Evolutionary conservation across 2,113 vertebrate species (phyloP).

Genomic region (Natator depressus): DNA sequence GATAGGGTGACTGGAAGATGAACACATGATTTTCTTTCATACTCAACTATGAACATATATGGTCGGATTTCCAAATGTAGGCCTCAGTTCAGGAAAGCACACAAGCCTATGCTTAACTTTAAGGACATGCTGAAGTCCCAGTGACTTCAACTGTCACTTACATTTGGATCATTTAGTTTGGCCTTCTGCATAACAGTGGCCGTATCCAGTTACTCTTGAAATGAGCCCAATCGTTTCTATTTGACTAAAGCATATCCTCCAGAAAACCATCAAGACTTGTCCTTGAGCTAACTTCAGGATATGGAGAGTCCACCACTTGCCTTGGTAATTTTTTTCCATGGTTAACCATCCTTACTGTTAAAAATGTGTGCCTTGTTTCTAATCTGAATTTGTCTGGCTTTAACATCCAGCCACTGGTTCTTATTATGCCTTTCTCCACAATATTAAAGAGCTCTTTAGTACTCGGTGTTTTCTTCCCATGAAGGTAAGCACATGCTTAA

Average conservation of each 20-base stretch:
- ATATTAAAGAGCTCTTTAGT: neutral
- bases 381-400: neutral
- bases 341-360: fast-evolving
- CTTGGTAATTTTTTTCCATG: fast-evolving
- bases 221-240: neutral
- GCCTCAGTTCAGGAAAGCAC: fast-evolving
- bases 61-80: neutral
- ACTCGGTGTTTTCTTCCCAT: fast-evolving
- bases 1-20: neutral
- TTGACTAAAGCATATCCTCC: fast-evolving
- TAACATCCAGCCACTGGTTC: neutral
- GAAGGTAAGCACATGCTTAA: fast-evolving
- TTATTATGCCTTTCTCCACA: neutral
- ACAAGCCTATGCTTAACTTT: fast-evolving
- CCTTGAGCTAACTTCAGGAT: neutral
- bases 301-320: fast-evolving
- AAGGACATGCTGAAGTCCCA: neutral
- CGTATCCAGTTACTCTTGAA: neutral
- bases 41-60: neutral
- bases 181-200: fast-evolving
- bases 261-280: neutral
- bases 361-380: neutral
- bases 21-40: fast-evolving
- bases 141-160: fast-evolving
- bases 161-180: fast-evolving